Conservation (phyloP, 1,140 invertebrate species). For the Kradibia gibbosae region DNA sequence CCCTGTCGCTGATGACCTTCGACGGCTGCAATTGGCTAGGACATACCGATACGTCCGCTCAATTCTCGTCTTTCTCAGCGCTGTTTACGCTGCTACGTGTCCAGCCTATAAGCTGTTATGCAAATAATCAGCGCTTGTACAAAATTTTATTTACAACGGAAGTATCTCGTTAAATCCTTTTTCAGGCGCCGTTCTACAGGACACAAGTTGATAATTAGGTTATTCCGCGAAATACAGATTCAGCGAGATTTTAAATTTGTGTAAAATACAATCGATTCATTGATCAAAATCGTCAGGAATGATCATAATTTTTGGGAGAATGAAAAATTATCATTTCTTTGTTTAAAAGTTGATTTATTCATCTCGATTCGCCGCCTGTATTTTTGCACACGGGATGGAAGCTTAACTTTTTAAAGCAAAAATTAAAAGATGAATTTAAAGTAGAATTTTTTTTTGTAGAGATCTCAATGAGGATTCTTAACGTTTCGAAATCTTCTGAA, state of each 20-base stretch:
- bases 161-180: slow-evolving; percentile 37
- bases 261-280: slow-evolving; percentile 49
- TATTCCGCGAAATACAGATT: not conserved
- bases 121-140: slow-evolving; percentile 8
- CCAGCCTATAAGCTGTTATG: not conserved
- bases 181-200: not conserved
- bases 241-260: slow-evolving; percentile 47
- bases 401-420: too few species aligned
- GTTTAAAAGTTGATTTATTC: too few species aligned
- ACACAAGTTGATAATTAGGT: slow-evolving; percentile 40
- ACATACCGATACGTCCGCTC: not conserved
- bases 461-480: too few species aligned
- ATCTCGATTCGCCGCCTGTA: too few species aligned
- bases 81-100: not conserved
- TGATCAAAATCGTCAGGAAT: slow-evolving; percentile 38
- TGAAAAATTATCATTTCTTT: too few species aligned
- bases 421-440: too few species aligned
- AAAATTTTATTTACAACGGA: slow-evolving; percentile 51
- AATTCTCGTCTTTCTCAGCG: not conserved
- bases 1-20: not conserved
- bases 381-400: too few species aligned
- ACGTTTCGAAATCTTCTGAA: too few species aligned
- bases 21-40: not conserved
- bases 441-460: too few species aligned
- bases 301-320: too few species aligned